Evolutionary conservation across 2,113 vertebrate species (phyloP), one percentile per base, ranked within the genome.

Genomic region (Harpagus bidentatus): DNA sequence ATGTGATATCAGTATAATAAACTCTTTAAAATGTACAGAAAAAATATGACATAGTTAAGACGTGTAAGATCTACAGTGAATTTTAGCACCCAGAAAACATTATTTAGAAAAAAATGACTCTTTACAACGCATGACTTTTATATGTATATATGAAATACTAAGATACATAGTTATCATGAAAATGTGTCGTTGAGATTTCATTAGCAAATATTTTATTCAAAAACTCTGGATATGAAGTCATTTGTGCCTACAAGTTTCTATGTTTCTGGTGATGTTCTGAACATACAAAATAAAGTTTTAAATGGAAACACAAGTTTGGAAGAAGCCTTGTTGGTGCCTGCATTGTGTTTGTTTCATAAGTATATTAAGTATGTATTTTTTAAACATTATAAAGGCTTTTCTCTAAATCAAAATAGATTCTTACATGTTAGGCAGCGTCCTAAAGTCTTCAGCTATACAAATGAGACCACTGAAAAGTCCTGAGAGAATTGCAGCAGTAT

Each of bases 251-350:
- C 47, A 95, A 80, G 94, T 98, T 98, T 97, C 95, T 96, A 96
- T 98, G 97, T 96, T 97, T 96, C 87, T 52, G 53, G 71, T 97
- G 88, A 93, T 97, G 96, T 96, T 98, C 92, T 97, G 93, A 96
- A 81, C 62, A 91, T 80, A 80, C 1, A 70, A 97, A 98, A 98
- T 98, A 98, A 98, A 98, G 61, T 91, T 97, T 96, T 96, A 95
- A 97, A 69, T 90, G 88, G 48, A 92, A 90, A 89, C 7, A 59
- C 6, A n/a, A 80, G 4, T 82, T 90, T 90, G 63, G 38, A 91
- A 93, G 69, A 90, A 82, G 14, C 32, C 12, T 89, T 88, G 9
- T 74, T 85, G 42, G 2, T 84, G 15, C 13, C 38, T 53, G 11
- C 4, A n/a, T n/a, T 84, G 19, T 67, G 2, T 52, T 88, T 62